phyloP scores from a whole-genome alignment of 2,888 invertebrate genomes.

The Luperina testacea region DNA sequence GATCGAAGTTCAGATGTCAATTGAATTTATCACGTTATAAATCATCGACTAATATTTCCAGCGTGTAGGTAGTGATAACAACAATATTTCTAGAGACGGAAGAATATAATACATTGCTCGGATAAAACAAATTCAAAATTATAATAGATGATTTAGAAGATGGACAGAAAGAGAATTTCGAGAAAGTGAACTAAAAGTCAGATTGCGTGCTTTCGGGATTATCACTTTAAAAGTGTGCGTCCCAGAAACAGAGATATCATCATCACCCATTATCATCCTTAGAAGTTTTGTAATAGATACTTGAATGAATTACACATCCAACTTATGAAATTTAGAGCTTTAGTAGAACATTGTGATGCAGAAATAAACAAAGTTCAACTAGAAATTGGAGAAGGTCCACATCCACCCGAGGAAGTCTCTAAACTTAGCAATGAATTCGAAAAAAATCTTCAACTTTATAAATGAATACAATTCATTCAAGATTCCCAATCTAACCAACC shows the following conservation, averaged over 20 bases:
- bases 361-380: neutral
- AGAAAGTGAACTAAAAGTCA: neutral
- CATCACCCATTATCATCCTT: neutral
- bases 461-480: conserved; percentile 25
- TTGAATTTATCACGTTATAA: conserved; percentile 58
- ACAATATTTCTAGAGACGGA: conserved; percentile 28
- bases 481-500: conserved; percentile 32
- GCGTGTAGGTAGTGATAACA: conserved; percentile 40
- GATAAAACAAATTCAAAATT: neutral
- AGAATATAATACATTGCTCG: neutral
- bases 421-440: neutral
- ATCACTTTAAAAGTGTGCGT: neutral
- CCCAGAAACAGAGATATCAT: neutral
- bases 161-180: neutral
- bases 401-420: neutral
- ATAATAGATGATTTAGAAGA: neutral
- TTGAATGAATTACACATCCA: neutral
- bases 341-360: neutral
- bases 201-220: neutral
- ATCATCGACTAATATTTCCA: conserved; percentile 53
- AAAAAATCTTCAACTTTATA: neutral
- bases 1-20: conserved; percentile 55
- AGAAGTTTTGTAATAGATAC: neutral
- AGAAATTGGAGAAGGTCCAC: rapidly evolving
- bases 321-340: neutral